Evolutionary conservation across 2,113 vertebrate genomes (phyloP).

Genomic region (Riparia riparia): DNA sequence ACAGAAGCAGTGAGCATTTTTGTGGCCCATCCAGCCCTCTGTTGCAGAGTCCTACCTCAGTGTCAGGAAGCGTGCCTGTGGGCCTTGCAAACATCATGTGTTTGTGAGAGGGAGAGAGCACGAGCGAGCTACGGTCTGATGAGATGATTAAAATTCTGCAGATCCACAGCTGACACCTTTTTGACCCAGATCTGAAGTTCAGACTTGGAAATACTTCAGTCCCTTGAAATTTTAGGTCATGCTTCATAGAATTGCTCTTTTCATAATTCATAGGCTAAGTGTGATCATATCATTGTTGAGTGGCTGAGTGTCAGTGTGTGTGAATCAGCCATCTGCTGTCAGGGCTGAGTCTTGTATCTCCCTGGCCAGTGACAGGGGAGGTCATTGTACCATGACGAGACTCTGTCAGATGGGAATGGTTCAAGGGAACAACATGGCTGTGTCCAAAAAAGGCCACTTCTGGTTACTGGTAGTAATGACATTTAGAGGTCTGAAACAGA

Average conservation of each 20-base stretch:
- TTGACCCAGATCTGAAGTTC: constrained; percentile 54
- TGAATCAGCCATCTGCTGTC: constrained; percentile 52
- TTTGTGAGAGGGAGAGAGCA: not conserved
- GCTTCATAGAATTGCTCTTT: constrained; percentile 33
- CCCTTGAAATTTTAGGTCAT: constrained; percentile 49
- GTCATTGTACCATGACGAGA: not conserved
- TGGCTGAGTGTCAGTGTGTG: not conserved
- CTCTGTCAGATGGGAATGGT: not conserved
- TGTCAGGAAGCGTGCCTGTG: not conserved
- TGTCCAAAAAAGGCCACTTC: not conserved
- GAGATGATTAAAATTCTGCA: constrained; percentile 11
- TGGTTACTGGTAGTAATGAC: not conserved
- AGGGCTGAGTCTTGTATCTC: not conserved
- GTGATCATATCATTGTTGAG: not conserved
- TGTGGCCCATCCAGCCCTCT: not conserved
- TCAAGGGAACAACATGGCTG: not conserved
- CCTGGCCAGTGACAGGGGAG: constrained; percentile 1
- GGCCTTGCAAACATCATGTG: not conserved
- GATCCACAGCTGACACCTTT: constrained; percentile 41
- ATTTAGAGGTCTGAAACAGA: not conserved
- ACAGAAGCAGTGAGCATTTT: not conserved
- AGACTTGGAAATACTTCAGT: constrained; percentile 19
- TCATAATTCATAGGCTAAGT: constrained; percentile 36
- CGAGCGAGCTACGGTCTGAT: not conserved
- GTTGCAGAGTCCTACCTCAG: not conserved